Conservation (phyloP, 2,888 invertebrate species). For the Itoplectis maculator region DNA sequence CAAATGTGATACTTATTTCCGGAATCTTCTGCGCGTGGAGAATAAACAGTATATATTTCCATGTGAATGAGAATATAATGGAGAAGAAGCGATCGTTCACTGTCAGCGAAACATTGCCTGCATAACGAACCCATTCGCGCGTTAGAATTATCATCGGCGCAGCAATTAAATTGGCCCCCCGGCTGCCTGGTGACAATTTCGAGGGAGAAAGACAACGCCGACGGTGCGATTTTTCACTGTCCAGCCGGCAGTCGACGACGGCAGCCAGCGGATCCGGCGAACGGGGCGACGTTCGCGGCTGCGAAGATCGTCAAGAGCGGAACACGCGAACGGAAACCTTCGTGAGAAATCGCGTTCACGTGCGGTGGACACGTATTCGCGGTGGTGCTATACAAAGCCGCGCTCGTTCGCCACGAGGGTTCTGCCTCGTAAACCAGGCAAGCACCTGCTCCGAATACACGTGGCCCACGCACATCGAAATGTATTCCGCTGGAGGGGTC, state of each 20-base stretch:
- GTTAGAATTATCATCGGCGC: slow-evolving; percentile 19
- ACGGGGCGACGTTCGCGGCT: slow-evolving; percentile 55
- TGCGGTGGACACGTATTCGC: slow-evolving; percentile 44
- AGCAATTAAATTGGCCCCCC: neutral
- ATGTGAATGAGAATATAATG: slow-evolving; percentile 6
- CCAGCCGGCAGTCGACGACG: slow-evolving; percentile 13
- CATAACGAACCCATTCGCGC: neutral
- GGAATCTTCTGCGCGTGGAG: too few species aligned
- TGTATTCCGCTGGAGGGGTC: slow-evolving; percentile 1
- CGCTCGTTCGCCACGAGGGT: slow-evolving; percentile 34
- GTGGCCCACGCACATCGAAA: slow-evolving; percentile 54
- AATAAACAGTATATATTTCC: neutral
- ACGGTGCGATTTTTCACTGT: slow-evolving; percentile 8
- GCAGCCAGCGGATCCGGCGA: slow-evolving; percentile 45
- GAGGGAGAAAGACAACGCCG: slow-evolving; percentile 8
- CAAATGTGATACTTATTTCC: too few species aligned
- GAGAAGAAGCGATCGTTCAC: slow-evolving; percentile 35
- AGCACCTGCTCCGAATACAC: slow-evolving; percentile 62
- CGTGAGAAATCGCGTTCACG: slow-evolving; percentile 61
- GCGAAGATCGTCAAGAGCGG: slow-evolving; percentile 13
- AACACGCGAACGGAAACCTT: slow-evolving; percentile 65
- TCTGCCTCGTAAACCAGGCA: slow-evolving; percentile 42
- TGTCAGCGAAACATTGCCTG: slow-evolving; percentile 45
- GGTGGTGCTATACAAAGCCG: slow-evolving; percentile 25
- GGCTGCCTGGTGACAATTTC: neutral